phyloP scores from a whole-genome alignment of 1,140 invertebrate genomes.

The Agraylea sexmaculata region DNA sequence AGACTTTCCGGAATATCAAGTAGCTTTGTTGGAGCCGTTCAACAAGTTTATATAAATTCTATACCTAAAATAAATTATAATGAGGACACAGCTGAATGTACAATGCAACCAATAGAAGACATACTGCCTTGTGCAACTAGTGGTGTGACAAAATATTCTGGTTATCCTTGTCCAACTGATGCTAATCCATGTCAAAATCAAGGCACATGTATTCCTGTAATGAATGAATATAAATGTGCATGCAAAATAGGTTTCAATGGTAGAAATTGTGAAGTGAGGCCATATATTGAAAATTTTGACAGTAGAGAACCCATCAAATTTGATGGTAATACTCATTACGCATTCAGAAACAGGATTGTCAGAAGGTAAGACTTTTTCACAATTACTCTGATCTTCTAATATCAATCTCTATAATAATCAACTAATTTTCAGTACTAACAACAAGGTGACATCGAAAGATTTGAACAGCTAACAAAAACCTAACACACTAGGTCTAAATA shows the following conservation, averaged over 20 bases:
- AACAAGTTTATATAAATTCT: conserved; percentile 74
- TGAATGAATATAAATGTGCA: conserved; percentile 40
- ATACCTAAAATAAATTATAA: conserved; percentile 36
- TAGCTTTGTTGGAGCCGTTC: conserved; percentile 72
- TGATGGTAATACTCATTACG: conserved; percentile 39
- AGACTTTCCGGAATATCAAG: conserved; percentile 57
- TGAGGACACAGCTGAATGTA: conserved; percentile 31
- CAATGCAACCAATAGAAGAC: conserved; percentile 34
- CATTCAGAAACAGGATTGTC: conserved; percentile 36
- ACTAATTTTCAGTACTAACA: conserved; percentile 23
- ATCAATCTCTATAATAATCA: too few relatives aligned
- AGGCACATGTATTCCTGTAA: conserved; percentile 50
- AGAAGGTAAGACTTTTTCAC: conserved; percentile 39
- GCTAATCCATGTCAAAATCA: conserved; percentile 52
- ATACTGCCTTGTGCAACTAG: conserved; percentile 34
- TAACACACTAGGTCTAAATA: conserved; percentile 12
- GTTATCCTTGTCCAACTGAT: conserved; percentile 28
- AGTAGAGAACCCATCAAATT: conserved; percentile 36
- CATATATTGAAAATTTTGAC: conserved; percentile 34
- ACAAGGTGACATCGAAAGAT: conserved; percentile 11
- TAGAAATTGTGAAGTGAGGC: conserved; percentile 37
- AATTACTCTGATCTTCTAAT: too few relatives aligned
- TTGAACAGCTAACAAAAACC: conserved; percentile 19
- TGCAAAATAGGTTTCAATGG: conserved; percentile 35
- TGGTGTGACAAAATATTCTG: conserved; percentile 34